phyloP scores from a whole-genome alignment of 1,140 invertebrate genomes.

The Cotesia glomerata region DNA sequence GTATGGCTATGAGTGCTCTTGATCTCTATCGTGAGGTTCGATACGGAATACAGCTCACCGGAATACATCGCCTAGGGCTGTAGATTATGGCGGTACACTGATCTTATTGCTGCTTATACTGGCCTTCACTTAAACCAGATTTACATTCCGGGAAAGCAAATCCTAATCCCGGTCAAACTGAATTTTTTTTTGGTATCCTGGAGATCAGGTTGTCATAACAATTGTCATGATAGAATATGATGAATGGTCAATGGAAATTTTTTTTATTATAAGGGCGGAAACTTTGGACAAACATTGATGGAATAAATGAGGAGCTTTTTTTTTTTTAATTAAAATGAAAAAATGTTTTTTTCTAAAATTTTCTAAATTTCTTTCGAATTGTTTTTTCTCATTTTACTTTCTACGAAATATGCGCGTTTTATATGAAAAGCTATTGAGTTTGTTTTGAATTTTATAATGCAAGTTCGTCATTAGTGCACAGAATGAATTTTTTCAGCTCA shows the following conservation, averaged over 20 bases:
- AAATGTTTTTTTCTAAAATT: no score
- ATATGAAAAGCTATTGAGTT: neutral
- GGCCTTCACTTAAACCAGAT: neutral
- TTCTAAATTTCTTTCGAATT: no score
- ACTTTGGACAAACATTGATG: no score
- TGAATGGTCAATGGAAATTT: no score
- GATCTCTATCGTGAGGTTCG: neutral
- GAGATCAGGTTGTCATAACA: no score
- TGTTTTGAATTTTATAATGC: neutral
- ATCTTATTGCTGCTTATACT: neutral
- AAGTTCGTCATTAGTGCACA: neutral
- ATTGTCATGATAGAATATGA: no score
- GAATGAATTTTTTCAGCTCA: neutral
- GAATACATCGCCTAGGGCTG: neutral
- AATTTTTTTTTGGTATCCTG: no score
- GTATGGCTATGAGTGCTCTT: neutral
- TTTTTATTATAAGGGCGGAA: no score
- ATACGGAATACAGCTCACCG: neutral
- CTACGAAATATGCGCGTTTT: neutral
- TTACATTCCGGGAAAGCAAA: neutral
- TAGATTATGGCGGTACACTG: neutral
- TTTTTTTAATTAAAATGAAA: no score
- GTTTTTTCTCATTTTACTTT: no score
- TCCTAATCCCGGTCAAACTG: no score
- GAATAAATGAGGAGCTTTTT: no score